Percentiles rank a stretch among this genome's conserved stretches.
Evolutionary conservation across 2,113 vertebrate genomes (phyloP).

Genomic region (Irena cyanogastra): DNA sequence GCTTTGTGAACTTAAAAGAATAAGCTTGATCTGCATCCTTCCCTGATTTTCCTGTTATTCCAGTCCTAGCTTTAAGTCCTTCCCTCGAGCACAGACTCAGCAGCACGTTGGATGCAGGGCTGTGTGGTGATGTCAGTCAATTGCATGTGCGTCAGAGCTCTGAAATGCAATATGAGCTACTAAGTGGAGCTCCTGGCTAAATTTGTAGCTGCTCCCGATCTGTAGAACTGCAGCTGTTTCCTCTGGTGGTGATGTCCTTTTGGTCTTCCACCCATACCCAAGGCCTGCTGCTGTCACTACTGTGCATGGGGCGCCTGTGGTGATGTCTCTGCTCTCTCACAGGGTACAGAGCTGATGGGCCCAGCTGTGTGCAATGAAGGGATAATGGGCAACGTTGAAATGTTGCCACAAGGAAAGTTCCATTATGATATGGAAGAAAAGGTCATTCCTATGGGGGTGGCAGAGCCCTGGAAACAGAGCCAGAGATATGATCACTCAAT

Average conservation of each 20-base stretch:
- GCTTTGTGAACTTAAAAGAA: not conserved
- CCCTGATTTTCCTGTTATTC: slow-evolving; percentile 27
- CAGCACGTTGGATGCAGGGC: not conserved
- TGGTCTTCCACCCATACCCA: not conserved
- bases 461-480: not conserved
- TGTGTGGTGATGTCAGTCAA: not conserved
- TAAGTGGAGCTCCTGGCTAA: not conserved
- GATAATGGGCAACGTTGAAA: not conserved
- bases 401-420: not conserved
- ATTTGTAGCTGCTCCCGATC: not conserved
- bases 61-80: not conserved
- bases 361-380: not conserved
- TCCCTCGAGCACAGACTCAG: not conserved
- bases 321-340: not conserved
- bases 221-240: not conserved
- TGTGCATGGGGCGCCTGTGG: fast-evolving
- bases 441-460: not conserved
- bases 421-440: not conserved
- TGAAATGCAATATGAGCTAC: not conserved
- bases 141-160: not conserved
- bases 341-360: not conserved
- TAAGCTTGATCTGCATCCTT: not conserved
- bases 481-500: not conserved
- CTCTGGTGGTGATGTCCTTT: not conserved
- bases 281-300: not conserved